Base-by-base conservation (phyloP, 2,113 vertebrate genomes). In the Geococcyx californianus region DNA sequence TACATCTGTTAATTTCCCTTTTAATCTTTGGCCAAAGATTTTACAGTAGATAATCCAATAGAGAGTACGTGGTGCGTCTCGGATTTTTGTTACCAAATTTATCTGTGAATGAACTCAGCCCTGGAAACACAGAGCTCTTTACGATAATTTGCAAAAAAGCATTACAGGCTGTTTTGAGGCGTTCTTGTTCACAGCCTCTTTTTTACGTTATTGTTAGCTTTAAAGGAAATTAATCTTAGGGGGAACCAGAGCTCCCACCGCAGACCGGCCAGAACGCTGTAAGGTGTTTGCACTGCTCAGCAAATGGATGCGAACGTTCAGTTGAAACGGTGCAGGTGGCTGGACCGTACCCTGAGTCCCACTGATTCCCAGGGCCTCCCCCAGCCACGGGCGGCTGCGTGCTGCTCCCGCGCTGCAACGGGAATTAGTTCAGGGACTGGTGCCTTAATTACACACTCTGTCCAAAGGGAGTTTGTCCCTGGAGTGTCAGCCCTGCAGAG, bases 181-280 rank as follows among this genome's bases (percentile, higher is more conserved):
- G 70, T 42, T 58, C 63, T 92, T 56, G 36, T 40, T 78, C 34
- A 38, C 62, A 60, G 38, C 25, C 75, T 64, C 70, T 31, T 76
- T 93, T 87, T 58, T n/a, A 62, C 20, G 5, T 92, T 88, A 83
- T 33, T 66, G 44, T 90, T 83, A 90, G 75, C 28, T 93, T 91
- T 87, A 76, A 87, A 80, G 75, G 79, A 69, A 91, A 91, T 94
- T 80, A 93, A 91, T 91, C 70, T 68, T 5, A 16, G 82, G 78
- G 70, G 44, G 66, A 93, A 76, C 49, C 70, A 72, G 90, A 79
- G 66, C 74, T 93, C 49, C 78, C 42, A 49, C 6, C 45, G 31
- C 87, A 84, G 87, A 14, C 24, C 2, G 62, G 75, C 19, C 62
- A 51, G 79, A 28, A 40, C 13, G 75, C 85, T 76, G 94, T 76